A percentile compares a stretch with the other conserved stretches of the same genome.
These are phyloP conservation scores for Gallinago solitaria DNA, from an alignment of 2,797 vertebrate genomes.

Conservation along the genomic window DNA sequence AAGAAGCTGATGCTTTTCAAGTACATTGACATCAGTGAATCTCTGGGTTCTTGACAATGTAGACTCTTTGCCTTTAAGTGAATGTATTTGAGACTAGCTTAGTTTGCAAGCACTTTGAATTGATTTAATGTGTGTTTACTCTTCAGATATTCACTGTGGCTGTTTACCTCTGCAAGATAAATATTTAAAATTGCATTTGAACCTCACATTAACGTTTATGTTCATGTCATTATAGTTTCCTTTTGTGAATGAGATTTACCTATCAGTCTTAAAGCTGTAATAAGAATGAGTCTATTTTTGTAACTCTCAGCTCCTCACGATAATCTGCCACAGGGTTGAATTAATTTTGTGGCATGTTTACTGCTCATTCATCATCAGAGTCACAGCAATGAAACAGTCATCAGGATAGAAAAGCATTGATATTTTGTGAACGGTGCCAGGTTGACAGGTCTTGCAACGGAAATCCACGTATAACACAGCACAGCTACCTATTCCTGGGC, in stretches of 20 bases:
- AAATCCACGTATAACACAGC: neutral
- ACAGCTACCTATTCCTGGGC: neutral
- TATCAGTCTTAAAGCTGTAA: constrained; percentile 64
- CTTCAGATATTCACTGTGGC: constrained; percentile 61
- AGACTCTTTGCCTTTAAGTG: constrained; percentile 53
- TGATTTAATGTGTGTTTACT: constrained; percentile 72
- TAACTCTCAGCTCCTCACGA: constrained; percentile 34
- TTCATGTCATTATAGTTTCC: constrained; percentile 64
- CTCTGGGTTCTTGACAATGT: neutral
- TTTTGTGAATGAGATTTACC: constrained; percentile 67
- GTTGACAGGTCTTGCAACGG: neutral
- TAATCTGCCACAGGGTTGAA: constrained; percentile 53
- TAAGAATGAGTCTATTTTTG: constrained; percentile 52
- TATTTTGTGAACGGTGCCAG: neutral
- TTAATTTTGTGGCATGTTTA: constrained; percentile 51
- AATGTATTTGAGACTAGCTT: constrained; percentile 63
- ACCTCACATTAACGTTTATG: constrained; percentile 72
- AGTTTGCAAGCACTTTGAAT: constrained; percentile 64
- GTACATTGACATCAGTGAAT: neutral
- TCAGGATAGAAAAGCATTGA: neutral
- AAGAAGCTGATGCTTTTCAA: neutral
- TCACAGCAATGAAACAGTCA: constrained; percentile 2
- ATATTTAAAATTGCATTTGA: constrained; percentile 73
- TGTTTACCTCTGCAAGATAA: constrained; percentile 74
- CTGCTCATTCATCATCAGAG: constrained; percentile 60